Conservation (phyloP, 2,888 invertebrate species). For the Penaeus monodon region DNA sequence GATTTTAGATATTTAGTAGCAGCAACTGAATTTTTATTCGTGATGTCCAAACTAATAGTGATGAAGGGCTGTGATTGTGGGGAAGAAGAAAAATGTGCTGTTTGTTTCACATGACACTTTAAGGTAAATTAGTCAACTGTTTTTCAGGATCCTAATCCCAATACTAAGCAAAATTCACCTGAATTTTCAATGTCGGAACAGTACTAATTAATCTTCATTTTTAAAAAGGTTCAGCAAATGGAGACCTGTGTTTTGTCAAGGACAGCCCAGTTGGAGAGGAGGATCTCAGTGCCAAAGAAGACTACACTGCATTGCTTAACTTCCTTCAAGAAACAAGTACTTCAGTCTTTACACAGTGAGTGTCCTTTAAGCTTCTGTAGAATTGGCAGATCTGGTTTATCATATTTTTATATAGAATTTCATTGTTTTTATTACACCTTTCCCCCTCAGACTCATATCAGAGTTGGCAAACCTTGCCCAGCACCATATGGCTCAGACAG, state of each 20-base stretch:
- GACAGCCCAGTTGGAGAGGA: not conserved
- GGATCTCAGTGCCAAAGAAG: conserved; percentile 24
- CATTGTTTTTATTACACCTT: not conserved
- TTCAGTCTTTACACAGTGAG: conserved; percentile 43
- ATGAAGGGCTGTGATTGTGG: too few relatives aligned
- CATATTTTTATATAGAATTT: not conserved
- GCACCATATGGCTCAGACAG: not conserved
- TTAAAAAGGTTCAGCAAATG: conserved; percentile 17
- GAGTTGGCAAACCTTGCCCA: conserved; percentile 35
- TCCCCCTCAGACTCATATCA: conserved; percentile 39
- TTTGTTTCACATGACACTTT: too few relatives aligned
- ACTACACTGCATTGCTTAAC: conserved; percentile 34
- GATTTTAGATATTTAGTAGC: too few relatives aligned
- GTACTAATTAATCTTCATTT: not conserved
- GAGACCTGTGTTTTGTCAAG: conserved; percentile 7
- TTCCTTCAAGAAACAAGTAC: conserved; percentile 52
- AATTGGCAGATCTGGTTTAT: not conserved
- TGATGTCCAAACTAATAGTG: too few relatives aligned
- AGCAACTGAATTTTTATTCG: too few relatives aligned
- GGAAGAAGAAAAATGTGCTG: too few relatives aligned
- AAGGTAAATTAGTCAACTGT: too few relatives aligned
- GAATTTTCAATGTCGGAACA: too few relatives aligned
- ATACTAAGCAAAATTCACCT: too few relatives aligned
- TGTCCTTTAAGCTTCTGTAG: not conserved
- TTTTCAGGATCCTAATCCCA: too few relatives aligned